Evolutionary conservation across 2,888 invertebrate genomes (phyloP), one percentile per base, ranked within the genome.

Genomic region (Eupithecia subumbrata): DNA sequence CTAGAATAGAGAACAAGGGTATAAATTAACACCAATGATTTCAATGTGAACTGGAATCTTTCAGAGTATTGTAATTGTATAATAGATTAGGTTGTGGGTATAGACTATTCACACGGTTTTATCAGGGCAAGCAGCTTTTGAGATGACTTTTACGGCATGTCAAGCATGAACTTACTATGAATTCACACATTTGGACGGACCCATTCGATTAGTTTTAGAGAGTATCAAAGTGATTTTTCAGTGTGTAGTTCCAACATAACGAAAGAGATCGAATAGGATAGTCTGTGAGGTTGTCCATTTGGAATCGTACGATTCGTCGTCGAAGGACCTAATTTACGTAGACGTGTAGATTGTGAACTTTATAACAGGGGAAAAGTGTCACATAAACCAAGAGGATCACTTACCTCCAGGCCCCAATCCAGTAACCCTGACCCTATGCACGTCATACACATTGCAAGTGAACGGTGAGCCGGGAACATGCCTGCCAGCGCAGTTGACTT

Each of bases 391-490:
- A 45, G 7, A 63, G 11, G 9, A 66, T n/a, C 34, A 18, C 67
- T 80, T 74, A 94, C 95, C 95, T 84, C 95, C 95, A 77, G 95
- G 91, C 0, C 95, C 95, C 45, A 97, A 86, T 2, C 97, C 97
- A 25, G 96, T 96, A 40, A 97, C 97, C 48, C 96, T 92, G 18
- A 98, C 98, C 80, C 98, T 96, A 1, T 97, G 96, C 0, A 99
- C 98, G 88, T 99, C 98, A 84, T 98, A 99, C 56, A 98, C 98
- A 89, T 99, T 98, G 90, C 99, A 99, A 30, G 97, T 97, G 90
- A 98, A 98, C 0, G 99, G 99, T 30, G 98, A 98, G 1, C 98
- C 98, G 76, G 97, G 97, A 5, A 99, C 97, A 72, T 97, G 97
- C 80, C 98, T 97, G 48, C 97, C 97, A 74, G 97, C 98, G 71